Base-by-base conservation (phyloP, 2,888 invertebrate species). In the Syrphus vitripennis region DNA sequence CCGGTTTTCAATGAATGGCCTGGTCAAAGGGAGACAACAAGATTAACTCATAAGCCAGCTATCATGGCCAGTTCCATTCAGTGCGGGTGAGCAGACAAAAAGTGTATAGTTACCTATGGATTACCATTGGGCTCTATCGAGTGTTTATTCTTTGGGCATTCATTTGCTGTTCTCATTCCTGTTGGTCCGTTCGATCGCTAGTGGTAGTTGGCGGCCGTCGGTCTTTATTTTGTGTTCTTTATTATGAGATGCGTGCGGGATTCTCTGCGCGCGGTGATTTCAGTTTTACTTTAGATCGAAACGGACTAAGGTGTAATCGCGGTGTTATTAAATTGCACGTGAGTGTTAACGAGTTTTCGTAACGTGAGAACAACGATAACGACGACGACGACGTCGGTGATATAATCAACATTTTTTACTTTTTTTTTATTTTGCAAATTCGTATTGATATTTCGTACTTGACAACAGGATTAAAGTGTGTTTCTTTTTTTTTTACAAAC, bases 231-330 rank as follows among this genome's bases (percentile, higher is more conserved):
- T 55, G 53, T 76, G 45, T 48, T 29, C 67, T 55, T 80, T 53
- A 21, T 19, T 40, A 65, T 72, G 76, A 72, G 72, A 86, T 82
- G 61, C 84, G 45, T 70, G 72, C 72, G 82, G 74, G 55, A 70
- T 77, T 61, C 57, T 82, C 14, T 55, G 63, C 24, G 69, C 37
- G 63, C 50, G 37, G 63, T 67, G 63, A 40, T 24, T 70, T 82
- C 29, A 86, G 86, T 86, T 82, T 82, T 57, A 70, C 70, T 82
- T 86, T 42, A 82, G 86, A 86, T 86, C 86, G 82, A 57, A 82
- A 78, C 77, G 86, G 77, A 86, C 63, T 70, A 82, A 86, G 82
- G 86, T 82, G 82, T 48, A 63, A 86, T 74, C 82, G 82, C 86
- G 82, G 77, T 86, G 31, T 72, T 74, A 31, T 50, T 53, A 72